Conservation (phyloP, 2,797 vertebrate genomes). For the Tympanoctomys barrerae region DNA sequence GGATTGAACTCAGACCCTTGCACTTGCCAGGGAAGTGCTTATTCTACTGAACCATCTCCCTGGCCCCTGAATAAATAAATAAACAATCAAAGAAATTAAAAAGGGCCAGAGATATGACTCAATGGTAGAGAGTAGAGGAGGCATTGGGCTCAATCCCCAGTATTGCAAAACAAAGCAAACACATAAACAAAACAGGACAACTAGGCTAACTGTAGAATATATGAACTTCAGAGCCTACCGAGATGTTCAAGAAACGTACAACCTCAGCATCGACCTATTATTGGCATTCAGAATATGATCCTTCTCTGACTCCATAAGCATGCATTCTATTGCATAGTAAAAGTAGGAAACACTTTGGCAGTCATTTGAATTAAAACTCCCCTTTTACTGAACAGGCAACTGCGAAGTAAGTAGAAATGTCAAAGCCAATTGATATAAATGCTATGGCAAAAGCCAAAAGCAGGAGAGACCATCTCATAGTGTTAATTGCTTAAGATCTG, state of each 20-base stretch:
- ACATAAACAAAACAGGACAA: not conserved
- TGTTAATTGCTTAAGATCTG: not conserved
- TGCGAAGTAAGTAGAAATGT: rapidly evolving
- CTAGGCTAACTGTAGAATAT: not conserved
- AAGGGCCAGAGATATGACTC: not conserved
- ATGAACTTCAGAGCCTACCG: not conserved
- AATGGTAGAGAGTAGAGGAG: not conserved
- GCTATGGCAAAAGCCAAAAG: not conserved
- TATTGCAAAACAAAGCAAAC: not conserved
- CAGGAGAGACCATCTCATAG: not conserved
- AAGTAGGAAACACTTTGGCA: not conserved
- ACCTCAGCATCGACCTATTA: rapidly evolving
- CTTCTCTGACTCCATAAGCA: not conserved
- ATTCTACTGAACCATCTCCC: no score
- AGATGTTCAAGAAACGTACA: no score
- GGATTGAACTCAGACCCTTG: no score
- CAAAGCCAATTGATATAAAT: not conserved
- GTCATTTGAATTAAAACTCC: not conserved
- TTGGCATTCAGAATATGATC: not conserved
- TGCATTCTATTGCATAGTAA: not conserved
- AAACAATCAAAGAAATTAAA: not conserved
- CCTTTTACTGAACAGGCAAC: not conserved
- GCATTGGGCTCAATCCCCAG: not conserved
- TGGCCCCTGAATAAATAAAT: no score
- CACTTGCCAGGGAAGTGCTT: no score